These are phyloP conservation scores for Drosophila testacea DNA, from an alignment of 2,888 invertebrate species.

Conservation along the genomic window DNA sequence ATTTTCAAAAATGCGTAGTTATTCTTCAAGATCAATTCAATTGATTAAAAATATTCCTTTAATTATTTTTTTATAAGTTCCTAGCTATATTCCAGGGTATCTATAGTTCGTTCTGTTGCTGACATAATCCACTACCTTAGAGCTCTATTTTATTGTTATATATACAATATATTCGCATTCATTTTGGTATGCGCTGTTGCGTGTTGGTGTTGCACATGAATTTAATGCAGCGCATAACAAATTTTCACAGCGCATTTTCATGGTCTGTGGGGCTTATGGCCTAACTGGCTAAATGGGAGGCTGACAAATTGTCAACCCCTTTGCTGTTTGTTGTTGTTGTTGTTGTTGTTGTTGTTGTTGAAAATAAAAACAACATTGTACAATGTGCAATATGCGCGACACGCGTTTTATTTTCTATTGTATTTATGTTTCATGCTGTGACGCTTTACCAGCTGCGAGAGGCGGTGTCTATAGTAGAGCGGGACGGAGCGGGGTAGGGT, in stretches of 20 bases:
- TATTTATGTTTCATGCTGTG: conserved; percentile 78
- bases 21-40: too few species aligned
- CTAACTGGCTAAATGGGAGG: conserved; percentile 78
- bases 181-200: conserved; percentile 17
- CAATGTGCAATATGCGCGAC: conserved; percentile 78
- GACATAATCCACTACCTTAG: not conserved
- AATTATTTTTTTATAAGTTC: too few species aligned
- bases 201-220: conserved; percentile 62
- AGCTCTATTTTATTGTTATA: conserved; percentile 55
- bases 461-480: not conserved
- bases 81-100: conserved; percentile 16
- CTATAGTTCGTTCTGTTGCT: not conserved
- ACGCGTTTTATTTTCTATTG: conserved; percentile 77
- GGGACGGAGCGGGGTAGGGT: not conserved
- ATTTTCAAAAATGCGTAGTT: too few species aligned
- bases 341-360: conserved; percentile 30
- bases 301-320: conserved; percentile 77
- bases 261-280: conserved; percentile 53
- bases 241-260: conserved; percentile 78
- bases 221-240: conserved; percentile 75
- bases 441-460: conserved; percentile 26
- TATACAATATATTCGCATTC: conserved; percentile 5
- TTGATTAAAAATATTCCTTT: too few species aligned
- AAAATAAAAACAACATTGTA: conserved; percentile 70
- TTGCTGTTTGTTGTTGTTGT: not conserved